Evolutionary conservation across 2,888 invertebrate species (phyloP), one percentile per base, ranked within the genome.

Genomic region (Trypoxylon attenuatum): DNA sequence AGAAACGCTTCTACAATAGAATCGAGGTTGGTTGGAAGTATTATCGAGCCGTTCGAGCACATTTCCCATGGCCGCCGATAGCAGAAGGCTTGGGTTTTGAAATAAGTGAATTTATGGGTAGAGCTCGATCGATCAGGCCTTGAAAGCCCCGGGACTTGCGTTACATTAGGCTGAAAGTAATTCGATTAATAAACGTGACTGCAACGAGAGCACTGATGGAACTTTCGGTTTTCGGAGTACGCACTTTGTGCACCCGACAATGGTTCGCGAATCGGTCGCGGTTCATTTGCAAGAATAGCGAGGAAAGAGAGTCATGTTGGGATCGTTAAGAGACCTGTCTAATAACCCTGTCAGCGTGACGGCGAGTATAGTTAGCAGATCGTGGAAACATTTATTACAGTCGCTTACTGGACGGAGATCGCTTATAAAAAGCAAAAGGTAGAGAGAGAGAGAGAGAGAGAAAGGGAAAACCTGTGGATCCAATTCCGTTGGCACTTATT

Each of bases 171-270:
- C 41, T 27, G 54, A 41, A 58, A 41, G 38, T 47, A 42, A 67
- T 59, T 64, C 59, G 59, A 67, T 64, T 67, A 64, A 66, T 54
- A 64, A 53, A 25, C 27, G 18, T 19, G 39, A 54, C 50, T n/a
- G 27, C 18, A 21, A 25, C 46, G 25, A 59, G 33, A 54, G 51
- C 64, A 49, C 51, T 38, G 58, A 51, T 33, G 50, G 64, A 64
- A 64, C 50, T 67, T 59, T 25, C 46, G 41, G 52, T 38, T 59
- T 54, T 33, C 39, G 2, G 13, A 5, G 23, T 10, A n/a, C 10
- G 38, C 6, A 15, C 15, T 5, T n/a, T 5, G n/a, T 10, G 15
- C 38, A 15, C 38, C 1, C 1, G 1, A n/a, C n/a, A 1, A 1
- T 5, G 13, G 15, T 5, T 13, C 15, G 38, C 38, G n/a, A 38